Percentiles rank a stretch among this genome's conserved stretches.
Evolutionary conservation across 2,797 vertebrate genomes (phyloP).

Genomic region (Acanthurus leucopareius): DNA sequence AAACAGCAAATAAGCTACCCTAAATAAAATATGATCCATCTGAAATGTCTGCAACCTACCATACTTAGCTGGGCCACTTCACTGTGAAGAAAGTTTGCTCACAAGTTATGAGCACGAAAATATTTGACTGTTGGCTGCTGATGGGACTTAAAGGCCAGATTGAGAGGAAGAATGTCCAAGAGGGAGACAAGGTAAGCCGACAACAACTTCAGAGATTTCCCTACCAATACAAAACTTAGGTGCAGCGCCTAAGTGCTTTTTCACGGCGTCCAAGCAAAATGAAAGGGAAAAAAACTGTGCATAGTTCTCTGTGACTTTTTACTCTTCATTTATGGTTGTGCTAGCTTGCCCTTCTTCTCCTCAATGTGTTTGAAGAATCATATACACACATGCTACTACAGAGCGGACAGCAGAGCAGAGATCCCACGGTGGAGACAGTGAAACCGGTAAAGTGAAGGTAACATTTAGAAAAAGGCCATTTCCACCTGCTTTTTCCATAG

Average conservation of each 20-base stretch:
- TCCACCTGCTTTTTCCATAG: too few relatives aligned
- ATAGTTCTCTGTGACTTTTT: too few relatives aligned
- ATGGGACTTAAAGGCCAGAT: conserved; percentile 59
- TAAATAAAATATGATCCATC: conserved; percentile 28
- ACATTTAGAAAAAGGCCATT: too few relatives aligned
- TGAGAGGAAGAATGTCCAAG: conserved; percentile 64
- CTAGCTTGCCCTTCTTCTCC: too few relatives aligned
- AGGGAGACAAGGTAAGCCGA: conserved; percentile 78
- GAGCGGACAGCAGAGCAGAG: too few relatives aligned
- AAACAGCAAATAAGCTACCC: conserved; percentile 14
- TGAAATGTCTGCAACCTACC: conserved; percentile 15
- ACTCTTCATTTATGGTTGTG: too few relatives aligned
- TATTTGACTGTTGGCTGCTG: conserved; percentile 61
- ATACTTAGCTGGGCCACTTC: conserved; percentile 20
- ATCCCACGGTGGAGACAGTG: too few relatives aligned
- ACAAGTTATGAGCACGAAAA: conserved; percentile 30
- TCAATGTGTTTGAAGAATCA: too few relatives aligned
- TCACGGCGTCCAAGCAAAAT: background rate
- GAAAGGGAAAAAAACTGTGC: background rate
- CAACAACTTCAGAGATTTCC: conserved; percentile 13
- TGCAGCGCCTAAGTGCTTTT: background rate
- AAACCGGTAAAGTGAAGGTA: too few relatives aligned
- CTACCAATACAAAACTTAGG: too few relatives aligned
- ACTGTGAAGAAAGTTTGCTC: conserved; percentile 42
- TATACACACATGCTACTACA: too few relatives aligned